Evolutionary conservation across 2,797 vertebrate species (phyloP), one percentile per base, ranked within the genome.

Genomic region (Scarus forsteni): DNA sequence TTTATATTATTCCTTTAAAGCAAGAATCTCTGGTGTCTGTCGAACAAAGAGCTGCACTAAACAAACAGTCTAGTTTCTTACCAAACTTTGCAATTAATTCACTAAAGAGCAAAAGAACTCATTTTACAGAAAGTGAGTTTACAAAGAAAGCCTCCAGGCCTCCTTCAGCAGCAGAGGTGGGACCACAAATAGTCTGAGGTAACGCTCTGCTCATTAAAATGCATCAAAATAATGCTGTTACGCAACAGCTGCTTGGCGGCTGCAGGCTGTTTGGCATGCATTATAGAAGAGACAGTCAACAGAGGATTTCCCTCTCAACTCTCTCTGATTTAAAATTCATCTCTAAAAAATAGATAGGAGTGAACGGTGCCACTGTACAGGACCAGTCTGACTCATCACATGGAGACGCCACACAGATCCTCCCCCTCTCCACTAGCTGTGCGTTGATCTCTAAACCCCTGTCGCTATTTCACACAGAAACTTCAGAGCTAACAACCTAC

Each of bases 121-220:
- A 54, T 18, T 3, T 57, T 45, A 42, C 54, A 18, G 69, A 83
- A 70, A 40, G 27, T 12, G 3, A 75, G 35, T 65, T 55, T 39
- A 13, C 39, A 51, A 19, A 76, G 48, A 60, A 27, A 46, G 44
- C 60, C 75, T 65, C 12, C 46, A 45, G 69, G 63, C 39, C 53
- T 72, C 40, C 16, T 52, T 8, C 8, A 54, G 56, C 61, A 70
- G 57, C 77, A 65, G 49, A 74, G 48, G 68, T 60, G 52, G 62
- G 60, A 66, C 34, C 19, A 19, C 36, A 45, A 16, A 75, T 16
- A 36, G 39, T 42, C 44, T 68, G 56, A 72, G 35, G 70, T 74
- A 77, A 75, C 51, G 14, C 15, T 0, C 70, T 61, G 38, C 66
- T 88, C 61, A 87, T 88, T 86, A 77, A 86, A 83, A 85, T 80